Conservation (phyloP, 1,140 invertebrate genomes). For the Charaxes varanes region DNA sequence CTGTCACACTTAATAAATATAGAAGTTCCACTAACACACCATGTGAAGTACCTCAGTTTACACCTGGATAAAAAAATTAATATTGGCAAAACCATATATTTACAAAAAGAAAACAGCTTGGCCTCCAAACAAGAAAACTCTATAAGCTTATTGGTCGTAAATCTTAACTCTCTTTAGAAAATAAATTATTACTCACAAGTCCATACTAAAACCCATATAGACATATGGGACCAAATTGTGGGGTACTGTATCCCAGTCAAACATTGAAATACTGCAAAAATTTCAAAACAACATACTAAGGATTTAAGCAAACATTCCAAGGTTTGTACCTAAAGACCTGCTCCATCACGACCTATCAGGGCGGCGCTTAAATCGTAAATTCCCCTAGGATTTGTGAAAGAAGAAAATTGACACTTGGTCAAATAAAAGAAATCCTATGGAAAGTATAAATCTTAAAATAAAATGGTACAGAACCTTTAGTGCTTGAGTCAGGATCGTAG, state of each 20-base stretch:
- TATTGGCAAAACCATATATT: neutral
- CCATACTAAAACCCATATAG: constrained; percentile 1
- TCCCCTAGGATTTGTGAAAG: neutral
- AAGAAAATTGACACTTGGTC: too few relatives aligned
- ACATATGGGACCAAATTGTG: neutral
- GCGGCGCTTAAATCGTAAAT: neutral
- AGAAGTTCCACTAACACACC: neutral
- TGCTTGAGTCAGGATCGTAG: too few relatives aligned
- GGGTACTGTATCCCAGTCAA: neutral
- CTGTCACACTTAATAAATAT: neutral
- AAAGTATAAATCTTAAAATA: too few relatives aligned
- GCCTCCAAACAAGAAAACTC: neutral
- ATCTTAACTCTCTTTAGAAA: neutral
- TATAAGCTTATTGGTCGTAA: neutral
- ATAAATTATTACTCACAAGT: neutral
- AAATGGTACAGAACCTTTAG: too few relatives aligned
- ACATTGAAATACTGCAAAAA: neutral
- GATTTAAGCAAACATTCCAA: neutral
- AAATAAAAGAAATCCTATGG: too few relatives aligned
- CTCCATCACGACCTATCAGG: neutral
- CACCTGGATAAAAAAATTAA: constrained; percentile 2
- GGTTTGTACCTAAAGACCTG: neutral
- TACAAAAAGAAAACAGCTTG: neutral
- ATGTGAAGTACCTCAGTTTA: neutral
- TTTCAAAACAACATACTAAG: neutral